Percentiles rank a stretch among this genome's conserved stretches.
Conservation (phyloP, 2,888 invertebrate species). For the Sceliomorpha sp. region DNA sequence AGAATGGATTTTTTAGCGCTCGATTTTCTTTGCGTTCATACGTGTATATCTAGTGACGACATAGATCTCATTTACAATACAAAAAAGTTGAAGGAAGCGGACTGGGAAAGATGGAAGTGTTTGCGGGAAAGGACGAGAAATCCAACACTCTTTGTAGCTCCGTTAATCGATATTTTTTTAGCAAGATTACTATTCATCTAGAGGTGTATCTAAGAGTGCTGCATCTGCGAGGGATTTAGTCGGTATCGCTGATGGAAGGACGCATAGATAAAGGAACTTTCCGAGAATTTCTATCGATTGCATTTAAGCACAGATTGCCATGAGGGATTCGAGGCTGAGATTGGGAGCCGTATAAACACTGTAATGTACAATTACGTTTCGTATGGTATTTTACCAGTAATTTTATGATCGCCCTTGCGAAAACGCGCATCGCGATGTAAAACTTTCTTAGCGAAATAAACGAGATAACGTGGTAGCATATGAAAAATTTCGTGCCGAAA, state of each 20-base stretch:
- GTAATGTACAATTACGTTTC: conserved; percentile 83
- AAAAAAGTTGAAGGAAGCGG: conserved; percentile 10
- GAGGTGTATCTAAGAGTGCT: conserved; percentile 44
- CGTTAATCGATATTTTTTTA: conserved; percentile 71
- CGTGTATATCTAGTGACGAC: conserved; percentile 34
- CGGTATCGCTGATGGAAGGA: conserved; percentile 49
- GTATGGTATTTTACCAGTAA: conserved; percentile 83
- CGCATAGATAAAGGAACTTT: conserved; percentile 33
- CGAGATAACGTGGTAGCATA: conserved; percentile 21
- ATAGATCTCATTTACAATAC: conserved; percentile 43
- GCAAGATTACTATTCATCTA: conserved; percentile 51
- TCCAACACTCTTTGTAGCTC: conserved; percentile 67
- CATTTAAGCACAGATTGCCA: conserved; percentile 43
- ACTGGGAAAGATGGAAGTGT: conserved; percentile 2
- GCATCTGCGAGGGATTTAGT: conserved; percentile 47
- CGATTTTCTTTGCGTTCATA: conserved; percentile 33
- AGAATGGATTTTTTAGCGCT: conserved; percentile 24
- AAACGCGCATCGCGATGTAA: conserved; percentile 67
- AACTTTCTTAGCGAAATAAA: conserved; percentile 53
- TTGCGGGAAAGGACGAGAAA: conserved; percentile 33
- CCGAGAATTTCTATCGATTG: conserved; percentile 51
- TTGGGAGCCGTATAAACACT: conserved; percentile 73
- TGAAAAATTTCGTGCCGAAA: conserved; percentile 6
- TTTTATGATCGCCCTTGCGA: conserved; percentile 63
- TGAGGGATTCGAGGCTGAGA: conserved; percentile 28